These are phyloP conservation scores for Coptodon bakossiorum DNA, from an alignment of 2,113 vertebrate species.

Conservation along the genomic window DNA sequence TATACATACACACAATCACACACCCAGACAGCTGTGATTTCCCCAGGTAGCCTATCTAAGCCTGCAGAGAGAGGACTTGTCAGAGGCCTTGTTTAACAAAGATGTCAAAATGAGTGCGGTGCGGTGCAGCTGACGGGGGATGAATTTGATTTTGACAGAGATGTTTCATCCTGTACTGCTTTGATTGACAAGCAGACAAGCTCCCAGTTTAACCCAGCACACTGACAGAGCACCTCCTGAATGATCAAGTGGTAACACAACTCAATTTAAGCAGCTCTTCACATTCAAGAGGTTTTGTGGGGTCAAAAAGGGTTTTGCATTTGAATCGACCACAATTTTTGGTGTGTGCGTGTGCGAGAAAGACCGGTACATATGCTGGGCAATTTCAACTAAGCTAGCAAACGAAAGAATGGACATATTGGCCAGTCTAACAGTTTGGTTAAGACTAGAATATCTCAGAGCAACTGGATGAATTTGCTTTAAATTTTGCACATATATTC, in stretches of 20 bases:
- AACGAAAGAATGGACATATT: neutral
- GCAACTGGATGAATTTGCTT: neutral
- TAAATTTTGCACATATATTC: neutral
- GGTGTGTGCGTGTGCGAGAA: neutral
- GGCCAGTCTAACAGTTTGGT: neutral
- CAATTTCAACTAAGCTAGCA: neutral
- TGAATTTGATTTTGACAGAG: conserved; percentile 40
- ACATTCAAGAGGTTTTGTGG: conserved; percentile 2
- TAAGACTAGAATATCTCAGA: neutral
- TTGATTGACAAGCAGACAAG: conserved; percentile 57
- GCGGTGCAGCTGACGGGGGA: neutral
- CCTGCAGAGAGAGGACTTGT: conserved; percentile 49
- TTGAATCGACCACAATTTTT: conserved; percentile 1
- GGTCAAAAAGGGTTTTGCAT: conserved; percentile 21
- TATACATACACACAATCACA: conserved; percentile 21
- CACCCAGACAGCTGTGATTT: conserved; percentile 63
- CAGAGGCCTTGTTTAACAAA: conserved; percentile 60
- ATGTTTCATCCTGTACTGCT: conserved; percentile 30
- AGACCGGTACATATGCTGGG: neutral
- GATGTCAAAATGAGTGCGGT: conserved; percentile 50
- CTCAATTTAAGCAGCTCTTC: conserved; percentile 25
- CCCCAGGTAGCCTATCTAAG: conserved; percentile 58
- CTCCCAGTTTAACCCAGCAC: conserved; percentile 42
- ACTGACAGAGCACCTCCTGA: conserved; percentile 32
- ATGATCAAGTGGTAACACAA: conserved; percentile 50